These are phyloP conservation scores for Dendrolimus punctatus DNA, from an alignment of 1,140 invertebrate genomes.

Conservation along the genomic window DNA sequence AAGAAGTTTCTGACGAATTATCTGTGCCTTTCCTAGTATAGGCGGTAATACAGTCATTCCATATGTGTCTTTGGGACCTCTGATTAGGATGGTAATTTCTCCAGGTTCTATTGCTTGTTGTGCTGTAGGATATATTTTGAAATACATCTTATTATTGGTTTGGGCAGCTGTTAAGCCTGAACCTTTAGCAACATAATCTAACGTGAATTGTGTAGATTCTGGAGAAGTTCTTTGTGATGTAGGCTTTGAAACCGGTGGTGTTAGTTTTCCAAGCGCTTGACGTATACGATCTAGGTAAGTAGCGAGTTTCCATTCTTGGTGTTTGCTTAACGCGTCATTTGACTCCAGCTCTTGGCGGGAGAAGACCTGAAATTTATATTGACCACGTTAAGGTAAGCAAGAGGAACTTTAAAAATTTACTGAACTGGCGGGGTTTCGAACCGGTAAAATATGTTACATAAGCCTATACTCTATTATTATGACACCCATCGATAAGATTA, in stretches of 20 bases:
- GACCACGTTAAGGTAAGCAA: no score
- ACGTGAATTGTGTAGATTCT: constrained; percentile 50
- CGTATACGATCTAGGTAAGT: constrained; percentile 64
- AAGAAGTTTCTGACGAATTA: constrained; percentile 57
- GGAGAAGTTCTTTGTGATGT: constrained; percentile 38
- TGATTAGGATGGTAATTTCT: constrained; percentile 64
- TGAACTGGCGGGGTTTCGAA: no score
- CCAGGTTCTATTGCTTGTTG: constrained; percentile 65
- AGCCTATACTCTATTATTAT: no score
- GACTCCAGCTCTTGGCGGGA: constrained; percentile 66
- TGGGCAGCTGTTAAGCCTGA: constrained; percentile 72
- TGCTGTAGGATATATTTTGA: constrained; percentile 67
- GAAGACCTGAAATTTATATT: constrained; percentile 65
- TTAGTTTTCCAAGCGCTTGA: constrained; percentile 56
- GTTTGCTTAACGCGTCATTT: constrained; percentile 54
- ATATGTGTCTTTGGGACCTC: constrained; percentile 61
- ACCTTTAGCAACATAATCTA: constrained; percentile 72
- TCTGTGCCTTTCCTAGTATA: constrained; percentile 59
- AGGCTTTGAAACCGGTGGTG: constrained; percentile 51
- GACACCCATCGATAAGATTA: no score
- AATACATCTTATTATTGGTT: constrained; percentile 63
- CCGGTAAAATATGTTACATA: no score
- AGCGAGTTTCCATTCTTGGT: constrained; percentile 71
- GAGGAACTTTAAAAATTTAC: no score
- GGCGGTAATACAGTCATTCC: constrained; percentile 57